Evolutionary conservation across 2,888 invertebrate genomes (phyloP).

Genomic region (Leptinotarsa peninsularis): DNA sequence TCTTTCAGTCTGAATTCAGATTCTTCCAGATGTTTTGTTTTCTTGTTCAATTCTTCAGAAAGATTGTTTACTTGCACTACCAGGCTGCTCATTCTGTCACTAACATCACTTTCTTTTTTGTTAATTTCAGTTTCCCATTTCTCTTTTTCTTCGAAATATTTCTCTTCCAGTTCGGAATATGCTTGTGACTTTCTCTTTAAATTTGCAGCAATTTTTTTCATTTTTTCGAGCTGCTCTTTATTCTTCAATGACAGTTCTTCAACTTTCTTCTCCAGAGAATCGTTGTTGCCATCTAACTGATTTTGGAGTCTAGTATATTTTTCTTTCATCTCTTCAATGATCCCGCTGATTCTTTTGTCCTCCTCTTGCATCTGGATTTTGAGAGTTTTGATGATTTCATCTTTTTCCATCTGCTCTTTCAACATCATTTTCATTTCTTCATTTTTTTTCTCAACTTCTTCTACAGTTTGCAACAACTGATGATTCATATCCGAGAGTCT

Average conservation of each 20-base stretch:
- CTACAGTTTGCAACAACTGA: slow-evolving; percentile 64
- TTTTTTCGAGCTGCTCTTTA: slow-evolving; percentile 79
- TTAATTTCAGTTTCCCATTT: slow-evolving; percentile 58
- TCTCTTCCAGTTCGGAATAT: slow-evolving; percentile 74
- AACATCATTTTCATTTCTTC: slow-evolving; percentile 66
- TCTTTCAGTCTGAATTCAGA: slow-evolving; percentile 32
- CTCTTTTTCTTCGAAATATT: slow-evolving; percentile 57
- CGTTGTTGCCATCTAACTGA: slow-evolving; percentile 60
- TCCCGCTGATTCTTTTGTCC: slow-evolving; percentile 61
- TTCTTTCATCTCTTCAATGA: slow-evolving; percentile 62
- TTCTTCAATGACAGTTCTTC: slow-evolving; percentile 72
- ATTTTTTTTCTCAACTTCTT: slow-evolving; percentile 65
- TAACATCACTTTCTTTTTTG: slow-evolving; percentile 52
- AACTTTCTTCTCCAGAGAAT: slow-evolving; percentile 61
- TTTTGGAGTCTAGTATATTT: slow-evolving; percentile 62
- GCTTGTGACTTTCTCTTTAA: slow-evolving; percentile 79
- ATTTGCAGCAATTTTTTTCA: slow-evolving; percentile 82
- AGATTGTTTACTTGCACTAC: slow-evolving; percentile 53
- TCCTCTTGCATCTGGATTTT: slow-evolving; percentile 66
- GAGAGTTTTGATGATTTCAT: slow-evolving; percentile 62
- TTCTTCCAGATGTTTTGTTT: slow-evolving; percentile 36
- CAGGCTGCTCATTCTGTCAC: slow-evolving; percentile 42
- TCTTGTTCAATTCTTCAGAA: slow-evolving; percentile 43
- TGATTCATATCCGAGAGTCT: slow-evolving; percentile 67
- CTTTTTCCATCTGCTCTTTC: slow-evolving; percentile 59